Percentiles rank a stretch among this genome's conserved stretches.
These are phyloP conservation scores for Lasiurus cinereus DNA, from an alignment of 2,113 vertebrate species.

Conservation along the genomic window DNA sequence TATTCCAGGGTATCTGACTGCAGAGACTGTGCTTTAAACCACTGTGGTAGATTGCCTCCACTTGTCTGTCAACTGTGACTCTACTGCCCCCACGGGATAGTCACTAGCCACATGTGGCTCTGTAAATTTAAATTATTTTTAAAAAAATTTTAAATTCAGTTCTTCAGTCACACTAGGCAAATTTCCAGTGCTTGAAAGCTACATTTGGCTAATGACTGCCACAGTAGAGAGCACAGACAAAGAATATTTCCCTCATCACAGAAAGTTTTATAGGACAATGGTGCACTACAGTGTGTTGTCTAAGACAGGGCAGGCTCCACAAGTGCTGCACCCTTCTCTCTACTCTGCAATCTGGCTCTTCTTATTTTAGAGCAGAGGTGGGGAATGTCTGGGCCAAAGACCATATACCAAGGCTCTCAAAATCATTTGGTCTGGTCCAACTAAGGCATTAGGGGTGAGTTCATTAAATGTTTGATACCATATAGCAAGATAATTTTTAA, in stretches of 20 bases:
- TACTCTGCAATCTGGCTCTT: not conserved
- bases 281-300: not conserved
- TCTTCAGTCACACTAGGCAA: not conserved
- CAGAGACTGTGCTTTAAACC: not conserved
- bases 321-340: not conserved
- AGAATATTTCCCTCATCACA: not conserved
- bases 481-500: too few species aligned
- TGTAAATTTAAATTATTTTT: slow-evolving; percentile 10
- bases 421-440: too few species aligned
- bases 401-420: too few species aligned
- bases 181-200: slow-evolving; percentile 10
- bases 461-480: too few species aligned
- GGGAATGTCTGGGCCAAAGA: too few species aligned
- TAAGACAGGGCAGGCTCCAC: not conserved
- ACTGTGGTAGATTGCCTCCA: not conserved
- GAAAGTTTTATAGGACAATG: not conserved
- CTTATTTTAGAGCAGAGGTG: not conserved
- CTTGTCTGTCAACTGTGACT: not conserved
- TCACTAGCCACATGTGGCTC: not conserved
- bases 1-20: not conserved
- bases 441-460: too few species aligned
- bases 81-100: not conserved
- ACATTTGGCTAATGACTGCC: not conserved
- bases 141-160: not conserved
- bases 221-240: not conserved